Evolutionary conservation across 37 sponge, comb jelly and placozoan genomes (phyloP), one percentile per base, ranked within the genome.

Genomic region (Bolinopsis microptera): DNA sequence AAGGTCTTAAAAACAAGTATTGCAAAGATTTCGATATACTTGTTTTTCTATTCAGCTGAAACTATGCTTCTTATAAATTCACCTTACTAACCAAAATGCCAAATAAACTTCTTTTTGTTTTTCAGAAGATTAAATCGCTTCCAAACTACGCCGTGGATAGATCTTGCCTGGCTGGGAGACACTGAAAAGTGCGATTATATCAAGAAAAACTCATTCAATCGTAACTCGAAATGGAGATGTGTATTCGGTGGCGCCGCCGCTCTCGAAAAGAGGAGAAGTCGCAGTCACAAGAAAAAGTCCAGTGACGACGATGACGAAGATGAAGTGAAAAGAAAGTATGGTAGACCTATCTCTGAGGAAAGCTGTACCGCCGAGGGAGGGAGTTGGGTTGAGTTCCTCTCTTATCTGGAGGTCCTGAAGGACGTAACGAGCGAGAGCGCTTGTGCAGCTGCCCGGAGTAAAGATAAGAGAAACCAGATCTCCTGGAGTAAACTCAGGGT

Each of bases 291-390:
- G n/a, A n/a, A n/a, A n/a, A n/a, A n/a, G n/a, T n/a, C n/a, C n/a
- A 86, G 90, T 26, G 8, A 26, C 22, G 48, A 39, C 26, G 41
- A 38, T 26, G 41, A 86, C 30, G 48, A 41, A 24, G 48, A 39
- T 27, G 41, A 38, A 5, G 41, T 39, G 2, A 25, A 41, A 24
- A 86, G 90, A 86, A 38, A 0, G 1, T 86, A 86, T 41, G 90
- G 48, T 3, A 40, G 48, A 9, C 23, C 32, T 3, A 86, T 86
- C 5, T 39, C 3, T 30, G 28, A 86, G 92, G 93, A 25, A 0
- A 95, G 93, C 28, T 99, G 99, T 68, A 74, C 38, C 69, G 76
- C 23, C 0, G 69, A 95, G 31, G 95, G 94, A 68, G 96, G 96
- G 76, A 38, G 67, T 69, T 94, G 86, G 86, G 68, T 83, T 35